Percentiles rank a stretch among this genome's conserved stretches.
Evolutionary conservation across 35 echinoderm and acorn worm species (phyloP).

Genomic region (Eucidaris tribuloides): DNA sequence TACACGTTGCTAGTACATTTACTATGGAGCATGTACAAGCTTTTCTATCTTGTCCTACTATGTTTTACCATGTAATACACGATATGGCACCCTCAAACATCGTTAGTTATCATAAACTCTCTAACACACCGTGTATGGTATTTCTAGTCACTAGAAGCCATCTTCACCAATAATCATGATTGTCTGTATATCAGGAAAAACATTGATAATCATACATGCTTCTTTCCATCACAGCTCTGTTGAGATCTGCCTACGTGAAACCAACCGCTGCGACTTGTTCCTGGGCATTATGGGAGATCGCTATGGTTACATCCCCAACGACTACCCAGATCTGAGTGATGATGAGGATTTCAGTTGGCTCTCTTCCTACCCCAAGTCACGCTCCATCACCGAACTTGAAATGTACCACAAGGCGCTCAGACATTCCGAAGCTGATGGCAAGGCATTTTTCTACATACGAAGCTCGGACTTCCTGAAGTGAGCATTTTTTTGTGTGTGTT

Average conservation of each 20-base stretch:
- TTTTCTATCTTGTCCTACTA: too few relatives aligned
- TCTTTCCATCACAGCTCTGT: constrained; percentile 66
- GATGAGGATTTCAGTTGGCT: constrained; percentile 88
- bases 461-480: constrained; percentile 58
- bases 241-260: constrained; percentile 90
- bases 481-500: neutral
- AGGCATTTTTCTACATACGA: constrained; percentile 82
- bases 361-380: constrained; percentile 34
- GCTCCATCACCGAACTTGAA: constrained; percentile 96
- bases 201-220: too few relatives aligned
- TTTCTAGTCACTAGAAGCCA: too few relatives aligned
- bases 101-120: too few relatives aligned
- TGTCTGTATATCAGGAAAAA: too few relatives aligned
- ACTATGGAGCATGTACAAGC: too few relatives aligned
- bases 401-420: constrained; percentile 58
- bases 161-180: too few relatives aligned
- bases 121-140: too few relatives aligned
- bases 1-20: too few relatives aligned
- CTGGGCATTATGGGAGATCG: constrained; percentile 88
- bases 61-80: too few relatives aligned
- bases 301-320: constrained; percentile 79
- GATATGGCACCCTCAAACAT: too few relatives aligned
- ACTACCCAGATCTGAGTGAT: constrained; percentile 40
- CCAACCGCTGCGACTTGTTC: constrained; percentile 82
- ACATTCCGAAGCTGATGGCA: neutral